phyloP scores from a whole-genome alignment of 1,140 invertebrate species.

The Brachystomella parvula region DNA sequence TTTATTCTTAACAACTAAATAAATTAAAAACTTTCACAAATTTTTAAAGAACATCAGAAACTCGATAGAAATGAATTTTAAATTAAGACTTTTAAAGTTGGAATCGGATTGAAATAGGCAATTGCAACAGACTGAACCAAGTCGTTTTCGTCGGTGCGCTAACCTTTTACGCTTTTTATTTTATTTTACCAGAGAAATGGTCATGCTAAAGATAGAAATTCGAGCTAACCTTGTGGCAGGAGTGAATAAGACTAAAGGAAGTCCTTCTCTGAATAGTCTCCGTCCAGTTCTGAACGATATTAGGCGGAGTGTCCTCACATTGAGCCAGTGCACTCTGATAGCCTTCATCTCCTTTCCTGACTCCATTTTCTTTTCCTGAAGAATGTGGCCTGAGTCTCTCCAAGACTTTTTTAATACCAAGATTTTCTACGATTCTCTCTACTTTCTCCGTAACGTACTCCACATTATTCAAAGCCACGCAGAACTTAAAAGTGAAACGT shows the following conservation, averaged over 20 bases:
- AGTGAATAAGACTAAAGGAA: not conserved
- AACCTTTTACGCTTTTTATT: no score
- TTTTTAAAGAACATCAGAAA: no score
- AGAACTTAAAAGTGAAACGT: slow-evolving; percentile 5
- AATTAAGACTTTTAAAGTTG: no score
- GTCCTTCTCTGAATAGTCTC: not conserved
- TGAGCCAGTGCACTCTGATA: not conserved
- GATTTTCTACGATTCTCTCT: not conserved
- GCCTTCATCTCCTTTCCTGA: not conserved
- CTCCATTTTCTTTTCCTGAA: not conserved
- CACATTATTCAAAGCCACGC: not conserved
- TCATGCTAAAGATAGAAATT: no score
- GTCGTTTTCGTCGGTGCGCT: no score
- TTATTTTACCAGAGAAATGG: no score
- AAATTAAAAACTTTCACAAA: no score
- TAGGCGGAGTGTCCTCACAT: not conserved
- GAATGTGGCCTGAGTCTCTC: not conserved
- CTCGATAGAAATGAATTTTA: no score
- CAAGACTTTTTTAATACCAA: not conserved
- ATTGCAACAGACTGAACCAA: no score
- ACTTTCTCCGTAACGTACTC: not conserved
- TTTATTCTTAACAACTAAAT: no score
- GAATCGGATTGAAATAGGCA: no score
- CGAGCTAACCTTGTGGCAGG: not conserved
- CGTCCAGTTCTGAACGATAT: slow-evolving; percentile 3